Conservation (phyloP, 2,888 invertebrate genomes). For the Antheraea assamensis region DNA sequence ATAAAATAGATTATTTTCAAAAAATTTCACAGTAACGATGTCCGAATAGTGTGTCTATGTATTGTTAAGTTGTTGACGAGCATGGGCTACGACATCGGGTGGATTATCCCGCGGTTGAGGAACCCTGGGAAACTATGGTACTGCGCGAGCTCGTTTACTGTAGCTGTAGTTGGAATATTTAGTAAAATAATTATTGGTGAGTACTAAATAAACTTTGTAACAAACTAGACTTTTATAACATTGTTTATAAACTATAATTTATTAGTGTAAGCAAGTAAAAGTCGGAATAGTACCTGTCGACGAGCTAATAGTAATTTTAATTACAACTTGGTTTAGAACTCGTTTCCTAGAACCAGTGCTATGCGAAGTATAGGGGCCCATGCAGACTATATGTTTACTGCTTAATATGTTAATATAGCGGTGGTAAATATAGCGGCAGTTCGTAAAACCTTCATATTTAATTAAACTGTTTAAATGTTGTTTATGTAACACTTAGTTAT, state of each 20-base stretch:
- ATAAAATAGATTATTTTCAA: constrained; percentile 50
- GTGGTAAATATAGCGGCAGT: too few species aligned
- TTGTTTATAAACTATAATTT: not conserved
- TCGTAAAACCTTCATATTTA: not conserved
- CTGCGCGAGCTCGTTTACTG: constrained; percentile 90
- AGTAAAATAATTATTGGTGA: constrained; percentile 93
- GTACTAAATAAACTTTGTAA: constrained; percentile 38
- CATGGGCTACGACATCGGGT: constrained; percentile 89
- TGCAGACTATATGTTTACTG: constrained; percentile 31
- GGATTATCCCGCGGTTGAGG: constrained; percentile 91
- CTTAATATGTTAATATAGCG: not conserved
- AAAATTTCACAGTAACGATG: constrained; percentile 61
- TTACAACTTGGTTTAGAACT: constrained; percentile 7
- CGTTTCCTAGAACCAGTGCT: constrained; percentile 39
- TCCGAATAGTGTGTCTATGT: constrained; percentile 48
- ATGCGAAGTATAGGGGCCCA: constrained; percentile 39
- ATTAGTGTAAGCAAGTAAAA: too few species aligned
- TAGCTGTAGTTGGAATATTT: constrained; percentile 92
- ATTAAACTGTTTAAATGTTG: not conserved
- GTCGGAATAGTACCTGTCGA: not conserved
- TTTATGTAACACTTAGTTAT: not conserved
- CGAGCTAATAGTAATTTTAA: not conserved
- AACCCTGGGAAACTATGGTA: constrained; percentile 89
- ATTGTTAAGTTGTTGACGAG: constrained; percentile 42
- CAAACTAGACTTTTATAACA: not conserved